Percentiles rank a stretch among this genome's conserved stretches.
Evolutionary conservation across 2,888 invertebrate genomes (phyloP).

Genomic region (Minunthozetes semirufus): DNA sequence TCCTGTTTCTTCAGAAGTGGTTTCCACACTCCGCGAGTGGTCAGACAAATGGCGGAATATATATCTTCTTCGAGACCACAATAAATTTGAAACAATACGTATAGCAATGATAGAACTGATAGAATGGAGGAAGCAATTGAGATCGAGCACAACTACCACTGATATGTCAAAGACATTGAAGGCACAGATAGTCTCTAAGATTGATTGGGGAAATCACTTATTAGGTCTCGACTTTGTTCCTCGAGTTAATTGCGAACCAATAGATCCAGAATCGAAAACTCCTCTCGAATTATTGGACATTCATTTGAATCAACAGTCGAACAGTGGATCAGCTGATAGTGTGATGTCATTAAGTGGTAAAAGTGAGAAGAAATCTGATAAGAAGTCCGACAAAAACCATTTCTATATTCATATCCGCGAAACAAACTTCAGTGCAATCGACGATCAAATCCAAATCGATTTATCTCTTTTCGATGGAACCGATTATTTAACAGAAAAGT

Average conservation of each 20-base stretch:
- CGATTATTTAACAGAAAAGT: slow-evolving; percentile 34
- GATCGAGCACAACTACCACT: slow-evolving; percentile 75
- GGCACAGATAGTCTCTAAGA: slow-evolving; percentile 41
- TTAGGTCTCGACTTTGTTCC: slow-evolving; percentile 86
- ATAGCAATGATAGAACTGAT: slow-evolving; percentile 84
- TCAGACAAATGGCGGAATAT: slow-evolving; percentile 82
- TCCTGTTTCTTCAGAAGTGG: slow-evolving; percentile 81
- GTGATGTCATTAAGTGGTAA: not conserved
- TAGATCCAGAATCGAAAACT: slow-evolving; percentile 80
- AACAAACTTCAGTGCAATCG: slow-evolving; percentile 18
- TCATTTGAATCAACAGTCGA: not conserved
- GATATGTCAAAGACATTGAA: slow-evolving; percentile 67
- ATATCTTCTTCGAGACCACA: slow-evolving; percentile 73
- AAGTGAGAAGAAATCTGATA: not conserved
- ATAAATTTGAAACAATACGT: slow-evolving; percentile 70
- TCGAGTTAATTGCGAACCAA: slow-evolving; percentile 77
- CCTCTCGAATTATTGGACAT: slow-evolving; percentile 73
- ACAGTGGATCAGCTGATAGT: slow-evolving; percentile 1
- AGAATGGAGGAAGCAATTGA: slow-evolving; percentile 72
- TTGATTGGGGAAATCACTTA: slow-evolving; percentile 45
- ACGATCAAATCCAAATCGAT: slow-evolving; percentile 8
- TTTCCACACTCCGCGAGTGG: slow-evolving; percentile 87
- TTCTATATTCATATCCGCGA: not conserved
- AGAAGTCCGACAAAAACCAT: not conserved
- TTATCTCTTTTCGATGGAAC: not conserved